phyloP scores from a whole-genome alignment of 2,797 vertebrate species.

The Denticeps clupeoides region DNA sequence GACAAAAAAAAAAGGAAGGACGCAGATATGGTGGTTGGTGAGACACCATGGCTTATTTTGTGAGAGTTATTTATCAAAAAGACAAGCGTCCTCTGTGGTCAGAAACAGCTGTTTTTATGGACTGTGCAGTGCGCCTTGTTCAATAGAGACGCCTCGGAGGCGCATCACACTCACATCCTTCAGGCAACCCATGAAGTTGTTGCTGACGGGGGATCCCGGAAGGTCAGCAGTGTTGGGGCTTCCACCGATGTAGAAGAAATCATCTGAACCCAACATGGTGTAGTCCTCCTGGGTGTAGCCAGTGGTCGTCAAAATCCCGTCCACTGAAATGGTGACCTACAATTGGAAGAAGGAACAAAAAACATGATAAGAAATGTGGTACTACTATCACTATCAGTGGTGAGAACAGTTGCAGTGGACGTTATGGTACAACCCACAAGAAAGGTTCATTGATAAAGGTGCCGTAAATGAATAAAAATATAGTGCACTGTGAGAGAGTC shows the following conservation, averaged over 20 bases:
- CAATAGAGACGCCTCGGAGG: no score
- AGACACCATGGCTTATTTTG: no score
- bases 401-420: no score
- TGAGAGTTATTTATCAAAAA: no score
- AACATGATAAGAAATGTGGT: conserved; percentile 9
- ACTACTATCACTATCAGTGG: no score
- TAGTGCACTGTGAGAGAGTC: conserved; percentile 24
- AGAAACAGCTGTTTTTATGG: no score
- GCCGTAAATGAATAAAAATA: conserved; percentile 4
- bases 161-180: conserved; percentile 76
- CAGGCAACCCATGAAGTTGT: conserved; percentile 96
- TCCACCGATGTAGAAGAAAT: conserved; percentile 93
- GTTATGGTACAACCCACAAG: no score
- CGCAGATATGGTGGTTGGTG: no score
- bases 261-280: conserved; percentile 92
- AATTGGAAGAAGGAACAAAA: conserved; percentile 4
- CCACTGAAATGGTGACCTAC: conserved; percentile 88
- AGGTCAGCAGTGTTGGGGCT: conserved; percentile 88
- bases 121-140: no score
- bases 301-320: conserved; percentile 86
- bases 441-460: no score
- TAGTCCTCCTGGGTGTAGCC: conserved; percentile 95
- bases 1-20: no score
- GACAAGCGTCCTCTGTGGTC: no score
- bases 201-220: conserved; percentile 87